Percentiles rank a stretch among this genome's conserved stretches.
These are phyloP conservation scores for Anseranas semipalmata DNA, from an alignment of 2,113 vertebrate species.

Conservation along the genomic window DNA sequence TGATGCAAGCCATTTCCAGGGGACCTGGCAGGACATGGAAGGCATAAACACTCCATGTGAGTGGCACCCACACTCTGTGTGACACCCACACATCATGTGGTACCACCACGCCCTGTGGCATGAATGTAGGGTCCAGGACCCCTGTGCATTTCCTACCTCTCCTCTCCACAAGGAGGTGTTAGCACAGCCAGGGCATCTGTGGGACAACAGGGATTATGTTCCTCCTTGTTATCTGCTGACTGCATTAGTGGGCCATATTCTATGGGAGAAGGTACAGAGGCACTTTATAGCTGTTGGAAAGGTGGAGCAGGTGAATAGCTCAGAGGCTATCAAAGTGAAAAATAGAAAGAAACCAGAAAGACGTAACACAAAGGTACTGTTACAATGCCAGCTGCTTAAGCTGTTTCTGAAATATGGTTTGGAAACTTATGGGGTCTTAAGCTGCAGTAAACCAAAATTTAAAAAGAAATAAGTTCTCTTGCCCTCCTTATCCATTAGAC, in stretches of 20 bases:
- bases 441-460: neutral
- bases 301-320: neutral
- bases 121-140: accelerated
- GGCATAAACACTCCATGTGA: neutral
- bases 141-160: accelerated
- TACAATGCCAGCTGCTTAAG: neutral
- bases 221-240: neutral
- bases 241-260: neutral
- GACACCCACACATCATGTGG: accelerated
- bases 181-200: neutral
- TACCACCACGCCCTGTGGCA: accelerated
- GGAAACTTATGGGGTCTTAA: neutral
- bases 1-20: neutral
- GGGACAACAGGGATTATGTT: neutral
- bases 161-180: neutral
- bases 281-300: neutral
- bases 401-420: neutral
- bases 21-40: neutral
- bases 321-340: neutral
- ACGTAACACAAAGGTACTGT: neutral
- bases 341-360: neutral
- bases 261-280: neutral
- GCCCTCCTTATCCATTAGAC: neutral
- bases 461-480: neutral
- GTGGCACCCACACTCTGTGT: no score